These are phyloP conservation scores for Meloidogyne chitwoodi DNA, from an alignment of 1,140 invertebrate species.

Conservation along the genomic window DNA sequence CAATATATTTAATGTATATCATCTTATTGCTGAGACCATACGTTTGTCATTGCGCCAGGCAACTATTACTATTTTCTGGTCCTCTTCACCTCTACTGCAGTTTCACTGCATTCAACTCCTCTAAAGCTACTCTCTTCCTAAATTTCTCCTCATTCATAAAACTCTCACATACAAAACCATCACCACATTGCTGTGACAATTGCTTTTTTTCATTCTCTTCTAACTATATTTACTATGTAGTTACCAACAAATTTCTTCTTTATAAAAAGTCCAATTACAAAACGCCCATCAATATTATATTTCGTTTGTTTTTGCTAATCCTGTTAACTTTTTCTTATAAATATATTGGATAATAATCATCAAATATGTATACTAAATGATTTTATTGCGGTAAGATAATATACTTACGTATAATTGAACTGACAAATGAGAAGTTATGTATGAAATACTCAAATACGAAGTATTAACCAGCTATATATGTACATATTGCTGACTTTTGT, in stretches of 20 bases:
- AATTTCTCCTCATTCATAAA: neutral
- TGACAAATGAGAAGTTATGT: too few species aligned
- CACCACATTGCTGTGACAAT: neutral
- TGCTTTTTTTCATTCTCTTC: neutral
- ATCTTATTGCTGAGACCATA: neutral
- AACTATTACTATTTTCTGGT: neutral
- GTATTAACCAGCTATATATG: too few species aligned
- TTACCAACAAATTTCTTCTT: neutral
- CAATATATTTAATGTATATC: neutral
- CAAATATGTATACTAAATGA: too few species aligned
- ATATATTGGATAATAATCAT: too few species aligned
- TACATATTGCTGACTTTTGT: too few species aligned
- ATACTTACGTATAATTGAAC: too few species aligned
- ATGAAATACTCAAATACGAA: too few species aligned
- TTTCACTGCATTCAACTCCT: neutral
- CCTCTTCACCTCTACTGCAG: neutral
- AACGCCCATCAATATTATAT: neutral
- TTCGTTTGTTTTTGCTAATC: neutral
- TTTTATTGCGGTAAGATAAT: too few species aligned
- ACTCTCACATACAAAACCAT: slow-evolving; percentile 1
- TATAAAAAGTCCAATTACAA: neutral
- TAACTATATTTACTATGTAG: neutral
- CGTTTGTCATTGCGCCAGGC: neutral
- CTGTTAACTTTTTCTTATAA: too few species aligned
- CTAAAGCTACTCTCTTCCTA: neutral